Conservation (phyloP, 2,888 invertebrate species). For the Bruchidius siliquastri region DNA sequence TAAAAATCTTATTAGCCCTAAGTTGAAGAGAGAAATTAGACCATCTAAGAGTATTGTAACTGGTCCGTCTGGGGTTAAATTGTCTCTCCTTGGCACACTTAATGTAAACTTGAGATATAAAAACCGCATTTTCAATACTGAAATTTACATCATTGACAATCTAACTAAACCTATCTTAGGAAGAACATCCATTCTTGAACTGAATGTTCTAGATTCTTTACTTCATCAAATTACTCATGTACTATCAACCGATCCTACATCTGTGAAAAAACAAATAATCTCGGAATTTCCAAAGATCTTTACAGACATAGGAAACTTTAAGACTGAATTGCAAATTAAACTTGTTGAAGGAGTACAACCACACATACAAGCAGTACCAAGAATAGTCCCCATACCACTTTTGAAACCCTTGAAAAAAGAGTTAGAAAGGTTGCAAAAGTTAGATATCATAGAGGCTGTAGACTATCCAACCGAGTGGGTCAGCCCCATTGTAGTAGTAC, state of each 20-base stretch:
- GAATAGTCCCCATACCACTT: constrained; percentile 21
- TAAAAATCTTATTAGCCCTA: no score
- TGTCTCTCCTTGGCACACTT: constrained; percentile 2
- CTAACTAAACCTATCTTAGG: constrained; percentile 9
- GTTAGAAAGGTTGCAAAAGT: constrained; percentile 14
- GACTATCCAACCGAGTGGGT: constrained; percentile 15
- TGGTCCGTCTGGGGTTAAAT: constrained; percentile 9
- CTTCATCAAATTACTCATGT: not conserved
- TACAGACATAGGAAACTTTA: constrained; percentile 12
- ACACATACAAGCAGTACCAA: constrained; percentile 16
- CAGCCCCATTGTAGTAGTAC: constrained; percentile 20
- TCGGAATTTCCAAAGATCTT: constrained; percentile 11
- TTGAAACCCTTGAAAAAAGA: constrained; percentile 18
- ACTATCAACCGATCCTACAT: not conserved
- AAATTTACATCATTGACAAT: constrained; percentile 5
- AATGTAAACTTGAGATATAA: not conserved
- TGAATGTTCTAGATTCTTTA: constrained; percentile 3
- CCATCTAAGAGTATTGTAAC: constrained; percentile 7
- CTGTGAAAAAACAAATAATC: constrained; percentile 2
- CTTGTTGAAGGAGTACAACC: constrained; percentile 11
- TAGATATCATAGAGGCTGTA: constrained; percentile 19
- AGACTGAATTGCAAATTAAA: constrained; percentile 14
- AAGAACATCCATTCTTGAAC: not conserved
- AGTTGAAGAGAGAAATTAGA: not conserved
- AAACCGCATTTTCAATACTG: constrained; percentile 7